Conservation (phyloP, 2,797 vertebrate genomes). For the Pseudochirops cupreus region DNA sequence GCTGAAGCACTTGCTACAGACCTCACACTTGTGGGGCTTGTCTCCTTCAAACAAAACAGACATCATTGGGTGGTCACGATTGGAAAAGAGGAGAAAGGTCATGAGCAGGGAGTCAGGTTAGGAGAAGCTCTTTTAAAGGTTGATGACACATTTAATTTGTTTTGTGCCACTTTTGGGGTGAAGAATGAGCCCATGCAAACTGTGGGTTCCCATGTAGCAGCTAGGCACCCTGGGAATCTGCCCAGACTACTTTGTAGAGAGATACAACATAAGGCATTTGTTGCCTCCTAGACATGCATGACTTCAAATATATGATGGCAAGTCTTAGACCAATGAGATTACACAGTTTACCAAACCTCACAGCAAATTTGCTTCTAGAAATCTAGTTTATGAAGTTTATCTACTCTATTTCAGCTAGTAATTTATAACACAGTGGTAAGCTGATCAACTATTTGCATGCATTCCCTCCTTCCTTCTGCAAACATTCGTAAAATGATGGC, state of each 20-base stretch:
- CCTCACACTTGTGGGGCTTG: conserved; percentile 97
- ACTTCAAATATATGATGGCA: neutral
- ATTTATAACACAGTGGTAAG: neutral
- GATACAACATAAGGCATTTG: neutral
- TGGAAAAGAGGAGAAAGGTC: neutral
- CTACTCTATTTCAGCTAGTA: neutral
- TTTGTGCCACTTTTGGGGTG: neutral
- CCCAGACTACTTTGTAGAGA: neutral
- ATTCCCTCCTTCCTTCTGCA: neutral
- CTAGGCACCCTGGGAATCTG: neutral
- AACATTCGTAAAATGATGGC: neutral
- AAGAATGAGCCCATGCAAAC: neutral
- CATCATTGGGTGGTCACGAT: neutral
- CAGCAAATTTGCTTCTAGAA: neutral
- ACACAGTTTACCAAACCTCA: neutral
- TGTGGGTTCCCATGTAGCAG: neutral
- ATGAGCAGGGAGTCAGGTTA: neutral
- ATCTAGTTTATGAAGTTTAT: neutral
- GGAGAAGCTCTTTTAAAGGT: neutral
- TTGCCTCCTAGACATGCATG: neutral
- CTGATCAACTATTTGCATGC: neutral
- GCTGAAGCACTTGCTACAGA: conserved; percentile 96
- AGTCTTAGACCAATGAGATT: neutral
- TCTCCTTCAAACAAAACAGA: conserved; percentile 88
- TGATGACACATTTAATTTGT: neutral